These are phyloP conservation scores for Tortricodes alternella DNA, from an alignment of 2,888 invertebrate genomes.

Conservation along the genomic window DNA sequence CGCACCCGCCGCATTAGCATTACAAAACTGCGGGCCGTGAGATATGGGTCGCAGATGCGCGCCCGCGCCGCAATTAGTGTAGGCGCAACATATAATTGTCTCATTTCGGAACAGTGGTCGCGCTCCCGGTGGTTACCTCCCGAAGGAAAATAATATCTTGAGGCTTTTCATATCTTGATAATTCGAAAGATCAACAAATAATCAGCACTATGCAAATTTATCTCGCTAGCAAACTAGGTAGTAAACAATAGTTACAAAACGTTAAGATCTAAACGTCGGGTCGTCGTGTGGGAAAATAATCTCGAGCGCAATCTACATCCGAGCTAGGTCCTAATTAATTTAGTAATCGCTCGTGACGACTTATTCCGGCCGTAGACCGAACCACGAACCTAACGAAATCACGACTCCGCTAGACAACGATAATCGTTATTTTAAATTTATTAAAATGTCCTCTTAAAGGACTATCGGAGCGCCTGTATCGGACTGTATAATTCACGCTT, in stretches of 20 bases:
- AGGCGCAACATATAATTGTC: conserved; percentile 74
- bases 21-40: conserved; percentile 74
- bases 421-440: conserved; percentile 83
- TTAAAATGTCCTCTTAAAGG: conserved; percentile 82
- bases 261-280: conserved; percentile 68
- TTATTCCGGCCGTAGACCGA: conserved; percentile 75
- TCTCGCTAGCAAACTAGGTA: conserved; percentile 33
- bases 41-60: conserved; percentile 78
- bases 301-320: conserved; percentile 77
- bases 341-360: conserved; percentile 83
- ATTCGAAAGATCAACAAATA: too few species aligned
- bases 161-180: conserved; percentile 11
- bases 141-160: conserved; percentile 12
- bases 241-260: conserved; percentile 68
- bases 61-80: conserved; percentile 65
- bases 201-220: conserved; percentile 26
- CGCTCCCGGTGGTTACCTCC: conserved; percentile 23
- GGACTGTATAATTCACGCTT: conserved; percentile 81
- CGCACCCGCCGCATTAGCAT: conserved; percentile 57
- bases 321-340: conserved; percentile 81
- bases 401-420: conserved; percentile 80
- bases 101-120: conserved; percentile 54
- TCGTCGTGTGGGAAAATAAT: conserved; percentile 82
- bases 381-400: conserved; percentile 82
- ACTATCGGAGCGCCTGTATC: conserved; percentile 78